phyloP scores from a whole-genome alignment of 2,888 invertebrate species.

The Pterostichus niger region DNA sequence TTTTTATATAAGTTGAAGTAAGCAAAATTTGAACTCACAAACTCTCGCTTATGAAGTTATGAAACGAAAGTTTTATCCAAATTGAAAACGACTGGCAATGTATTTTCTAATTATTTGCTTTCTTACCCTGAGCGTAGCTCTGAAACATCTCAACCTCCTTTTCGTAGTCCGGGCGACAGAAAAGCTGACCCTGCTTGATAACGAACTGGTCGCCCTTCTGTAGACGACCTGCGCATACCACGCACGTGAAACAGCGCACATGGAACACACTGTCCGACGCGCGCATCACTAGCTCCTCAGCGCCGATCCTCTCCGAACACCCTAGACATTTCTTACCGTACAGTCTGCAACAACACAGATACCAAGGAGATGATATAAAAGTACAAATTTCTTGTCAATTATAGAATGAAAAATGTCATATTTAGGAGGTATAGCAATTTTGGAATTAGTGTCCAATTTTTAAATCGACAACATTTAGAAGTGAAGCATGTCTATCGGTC shows the following conservation, averaged over 20 bases:
- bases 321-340: conserved; percentile 87
- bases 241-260: conserved; percentile 88
- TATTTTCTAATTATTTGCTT: background rate
- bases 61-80: too few relatives aligned
- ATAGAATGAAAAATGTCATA: too few relatives aligned
- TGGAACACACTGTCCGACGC: conserved; percentile 88
- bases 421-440: too few relatives aligned
- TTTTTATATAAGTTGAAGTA: too few relatives aligned
- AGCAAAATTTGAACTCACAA: too few relatives aligned
- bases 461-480: too few relatives aligned
- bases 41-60: too few relatives aligned
- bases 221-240: conserved; percentile 86
- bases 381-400: background rate
- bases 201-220: conserved; percentile 92
- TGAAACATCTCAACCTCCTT: conserved; percentile 88
- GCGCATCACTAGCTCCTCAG: conserved; percentile 90
- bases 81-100: background rate
- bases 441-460: too few relatives aligned
- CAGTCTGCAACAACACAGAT: conserved; percentile 77
- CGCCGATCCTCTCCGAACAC: conserved; percentile 85
- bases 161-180: conserved; percentile 89
- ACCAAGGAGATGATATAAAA: background rate
- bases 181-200: conserved; percentile 87
- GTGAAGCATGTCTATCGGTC: too few relatives aligned
- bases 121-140: conserved; percentile 79